Conservation (phyloP, 2,888 invertebrate genomes). For the Campopleginae sp. region DNA sequence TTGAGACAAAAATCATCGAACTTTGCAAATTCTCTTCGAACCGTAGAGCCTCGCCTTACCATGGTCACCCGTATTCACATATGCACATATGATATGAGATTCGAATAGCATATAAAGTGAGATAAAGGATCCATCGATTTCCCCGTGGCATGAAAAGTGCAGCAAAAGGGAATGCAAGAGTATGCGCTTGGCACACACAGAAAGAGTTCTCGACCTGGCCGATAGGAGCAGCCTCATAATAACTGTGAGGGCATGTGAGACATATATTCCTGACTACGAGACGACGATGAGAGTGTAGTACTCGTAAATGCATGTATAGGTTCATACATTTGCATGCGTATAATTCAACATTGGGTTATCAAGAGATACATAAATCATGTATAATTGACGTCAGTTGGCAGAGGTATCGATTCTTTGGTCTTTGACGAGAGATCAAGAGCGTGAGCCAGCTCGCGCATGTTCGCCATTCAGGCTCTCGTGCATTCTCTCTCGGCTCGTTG, state of each 20-base stretch:
- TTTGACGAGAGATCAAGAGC: constrained; percentile 65
- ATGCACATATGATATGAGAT: background rate
- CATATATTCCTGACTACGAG: constrained; percentile 63
- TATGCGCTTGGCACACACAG: constrained; percentile 38
- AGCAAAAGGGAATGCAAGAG: constrained; percentile 36
- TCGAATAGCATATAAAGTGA: constrained; percentile 35
- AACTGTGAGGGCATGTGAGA: constrained; percentile 66
- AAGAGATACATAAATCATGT: constrained; percentile 69
- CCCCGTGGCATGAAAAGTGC: constrained; percentile 34
- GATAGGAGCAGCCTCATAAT: constrained; percentile 54
- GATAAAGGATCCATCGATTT: constrained; percentile 51
- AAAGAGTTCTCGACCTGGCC: constrained; percentile 48
- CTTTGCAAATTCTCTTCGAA: background rate
- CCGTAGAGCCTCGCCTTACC: background rate
- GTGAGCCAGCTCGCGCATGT: constrained; percentile 32
- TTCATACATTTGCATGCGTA: constrained; percentile 20
- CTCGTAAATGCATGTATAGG: background rate
- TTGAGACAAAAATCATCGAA: background rate
- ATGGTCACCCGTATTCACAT: background rate
- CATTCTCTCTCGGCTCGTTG: constrained; percentile 16
- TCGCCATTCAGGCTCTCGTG: constrained; percentile 25
- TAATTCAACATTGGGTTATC: constrained; percentile 62
- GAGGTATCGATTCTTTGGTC: constrained; percentile 63
- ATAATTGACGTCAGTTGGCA: constrained; percentile 70
- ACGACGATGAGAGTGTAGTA: constrained; percentile 11